phyloP scores from a whole-genome alignment of 92 coral and sea anemone species.

The Siderastrea radians region DNA sequence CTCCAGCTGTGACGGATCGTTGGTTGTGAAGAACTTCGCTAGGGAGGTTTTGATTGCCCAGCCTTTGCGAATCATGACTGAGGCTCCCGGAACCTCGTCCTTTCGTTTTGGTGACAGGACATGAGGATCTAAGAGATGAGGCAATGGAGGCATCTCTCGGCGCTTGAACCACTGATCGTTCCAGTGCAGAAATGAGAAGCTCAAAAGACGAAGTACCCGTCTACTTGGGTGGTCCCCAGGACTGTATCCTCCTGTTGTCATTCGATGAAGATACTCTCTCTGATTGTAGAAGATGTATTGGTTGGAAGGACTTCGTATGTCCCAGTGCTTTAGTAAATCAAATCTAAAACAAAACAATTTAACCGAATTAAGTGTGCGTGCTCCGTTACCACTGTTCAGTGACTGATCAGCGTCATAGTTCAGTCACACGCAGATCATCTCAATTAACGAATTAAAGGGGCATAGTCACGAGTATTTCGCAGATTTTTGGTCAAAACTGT shows the following conservation, averaged over 20 bases:
- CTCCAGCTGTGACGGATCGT: conserved; percentile 30
- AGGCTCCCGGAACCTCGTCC: conserved; percentile 14
- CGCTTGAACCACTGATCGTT: conserved; percentile 80
- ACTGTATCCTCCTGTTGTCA: conserved; percentile 74
- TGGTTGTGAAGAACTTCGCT: conserved; percentile 58
- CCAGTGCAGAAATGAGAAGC: conserved; percentile 71
- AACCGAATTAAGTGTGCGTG: too few relatives aligned
- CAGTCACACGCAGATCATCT: too few relatives aligned
- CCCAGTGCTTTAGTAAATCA: conserved; percentile 66
- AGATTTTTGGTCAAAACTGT: too few relatives aligned
- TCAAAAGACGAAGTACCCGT: conserved; percentile 64
- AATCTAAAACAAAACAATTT: conserved; percentile 24
- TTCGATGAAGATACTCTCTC: conserved; percentile 78
- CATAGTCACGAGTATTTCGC: too few relatives aligned
- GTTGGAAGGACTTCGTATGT: conserved; percentile 55
- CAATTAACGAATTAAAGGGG: too few relatives aligned
- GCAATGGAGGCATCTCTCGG: conserved; percentile 62
- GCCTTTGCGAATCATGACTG: conserved; percentile 73
- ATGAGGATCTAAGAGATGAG: conserved; percentile 46
- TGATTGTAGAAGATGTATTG: conserved; percentile 79
- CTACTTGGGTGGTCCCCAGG: conserved; percentile 62
- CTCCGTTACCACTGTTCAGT: too few relatives aligned
- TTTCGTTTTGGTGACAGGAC: conserved; percentile 2
- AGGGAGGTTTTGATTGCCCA: conserved; percentile 62
- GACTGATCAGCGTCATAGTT: neutral